Evolutionary conservation across 2,888 invertebrate genomes (phyloP).

Genomic region (Darwinula stevensoni): DNA sequence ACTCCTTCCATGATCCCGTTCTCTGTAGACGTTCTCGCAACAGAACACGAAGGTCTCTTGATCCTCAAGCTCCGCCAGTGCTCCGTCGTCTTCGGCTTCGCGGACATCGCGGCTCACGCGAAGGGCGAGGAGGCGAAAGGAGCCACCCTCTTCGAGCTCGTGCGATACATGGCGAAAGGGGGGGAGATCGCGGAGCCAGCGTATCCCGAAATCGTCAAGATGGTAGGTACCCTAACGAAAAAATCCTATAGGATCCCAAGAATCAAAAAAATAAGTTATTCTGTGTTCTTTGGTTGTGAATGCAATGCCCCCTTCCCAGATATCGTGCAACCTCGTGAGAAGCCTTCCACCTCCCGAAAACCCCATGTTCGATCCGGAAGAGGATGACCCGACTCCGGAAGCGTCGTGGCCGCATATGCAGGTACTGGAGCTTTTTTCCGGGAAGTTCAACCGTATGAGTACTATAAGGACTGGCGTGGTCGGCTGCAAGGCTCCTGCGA

Average conservation of each 20-base stretch:
- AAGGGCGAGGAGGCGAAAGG: conserved; percentile 99
- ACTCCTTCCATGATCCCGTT: no score
- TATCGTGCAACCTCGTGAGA: conserved; percentile 76
- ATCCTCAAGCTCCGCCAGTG: conserved; percentile 92
- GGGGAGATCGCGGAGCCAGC: conserved; percentile 87
- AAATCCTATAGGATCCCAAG: background rate
- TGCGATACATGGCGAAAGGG: conserved; percentile 70
- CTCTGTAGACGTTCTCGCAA: conserved; percentile 59
- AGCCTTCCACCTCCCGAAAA: conserved; percentile 66
- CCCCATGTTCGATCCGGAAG: conserved; percentile 98
- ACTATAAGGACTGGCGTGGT: no score
- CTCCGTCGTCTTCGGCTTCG: conserved; percentile 94
- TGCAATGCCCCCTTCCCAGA: conserved; percentile 20
- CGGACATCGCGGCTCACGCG: conserved; percentile 79
- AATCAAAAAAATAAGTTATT: no score
- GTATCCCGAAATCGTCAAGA: conserved; percentile 92
- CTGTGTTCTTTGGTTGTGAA: no score
- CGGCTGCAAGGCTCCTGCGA: no score
- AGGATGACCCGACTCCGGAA: conserved; percentile 96
- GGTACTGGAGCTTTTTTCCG: conserved; percentile 16
- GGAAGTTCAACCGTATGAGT: no score
- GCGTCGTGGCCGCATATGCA: conserved; percentile 95
- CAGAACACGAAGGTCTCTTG: conserved; percentile 84
- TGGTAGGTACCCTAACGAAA: conserved; percentile 33
- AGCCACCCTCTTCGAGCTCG: conserved; percentile 78